Evolutionary conservation across 2,113 vertebrate species (phyloP).

Genomic region (Dasyornis broadbenti): DNA sequence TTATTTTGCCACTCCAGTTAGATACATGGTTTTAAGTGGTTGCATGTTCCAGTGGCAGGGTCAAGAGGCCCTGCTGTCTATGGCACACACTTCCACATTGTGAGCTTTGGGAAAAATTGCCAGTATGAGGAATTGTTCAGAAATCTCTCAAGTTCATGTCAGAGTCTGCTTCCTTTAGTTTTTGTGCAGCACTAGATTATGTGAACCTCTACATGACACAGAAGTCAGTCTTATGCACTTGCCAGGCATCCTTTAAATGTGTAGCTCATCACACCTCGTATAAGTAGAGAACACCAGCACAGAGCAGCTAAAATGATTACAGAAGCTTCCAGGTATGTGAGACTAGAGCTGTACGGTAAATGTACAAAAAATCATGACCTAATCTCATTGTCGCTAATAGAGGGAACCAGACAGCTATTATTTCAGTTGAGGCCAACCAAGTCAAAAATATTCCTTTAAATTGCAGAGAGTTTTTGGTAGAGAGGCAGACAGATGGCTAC

Average conservation of each 20-base stretch:
- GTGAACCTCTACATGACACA: background rate
- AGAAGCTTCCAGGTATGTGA: background rate
- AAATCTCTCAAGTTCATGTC: background rate
- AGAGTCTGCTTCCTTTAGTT: background rate
- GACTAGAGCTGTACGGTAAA: background rate
- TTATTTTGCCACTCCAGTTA: background rate
- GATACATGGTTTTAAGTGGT: background rate
- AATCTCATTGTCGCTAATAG: background rate
- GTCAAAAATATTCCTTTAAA: background rate
- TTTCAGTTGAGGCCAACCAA: background rate
- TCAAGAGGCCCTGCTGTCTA: background rate
- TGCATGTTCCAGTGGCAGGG: background rate
- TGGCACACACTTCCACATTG: background rate
- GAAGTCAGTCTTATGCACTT: background rate
- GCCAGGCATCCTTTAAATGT: background rate
- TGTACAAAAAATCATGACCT: background rate
- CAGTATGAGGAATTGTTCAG: background rate
- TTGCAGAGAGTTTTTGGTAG: background rate
- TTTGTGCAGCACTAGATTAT: background rate
- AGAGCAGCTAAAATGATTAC: background rate
- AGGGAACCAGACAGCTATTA: background rate
- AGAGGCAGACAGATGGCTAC: background rate
- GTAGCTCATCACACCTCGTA: background rate
- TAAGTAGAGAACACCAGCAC: background rate
- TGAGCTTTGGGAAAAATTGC: background rate